A percentile compares a stretch with the other conserved stretches of the same genome.
Conservation (phyloP, 2,797 vertebrate genomes). For the Lepidocolaptes lacrymiger region DNA sequence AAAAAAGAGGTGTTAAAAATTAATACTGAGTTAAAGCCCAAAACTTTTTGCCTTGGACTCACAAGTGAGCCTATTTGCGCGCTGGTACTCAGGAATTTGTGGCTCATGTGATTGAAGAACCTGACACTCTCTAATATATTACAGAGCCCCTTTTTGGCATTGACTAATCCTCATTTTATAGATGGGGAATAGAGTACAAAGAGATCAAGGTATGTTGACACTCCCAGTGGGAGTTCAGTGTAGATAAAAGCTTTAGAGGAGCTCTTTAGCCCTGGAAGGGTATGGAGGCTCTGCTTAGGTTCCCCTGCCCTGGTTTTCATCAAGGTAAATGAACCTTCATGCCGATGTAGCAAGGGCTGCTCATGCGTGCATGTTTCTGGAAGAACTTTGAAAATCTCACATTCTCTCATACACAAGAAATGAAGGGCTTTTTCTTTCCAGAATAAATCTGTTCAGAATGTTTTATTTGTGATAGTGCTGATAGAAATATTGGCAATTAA, state of each 20-base stretch:
- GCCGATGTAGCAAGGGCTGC: not conserved
- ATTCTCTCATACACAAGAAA: not conserved
- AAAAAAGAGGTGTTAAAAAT: not conserved
- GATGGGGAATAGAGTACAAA: slow-evolving; percentile 32
- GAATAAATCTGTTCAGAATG: slow-evolving; percentile 8
- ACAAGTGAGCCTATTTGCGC: not conserved
- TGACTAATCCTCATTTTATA: slow-evolving; percentile 51
- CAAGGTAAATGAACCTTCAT: slow-evolving; percentile 43
- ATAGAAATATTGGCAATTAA: slow-evolving; percentile 11
- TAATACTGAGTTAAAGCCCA: not conserved
- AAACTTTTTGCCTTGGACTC: not conserved
- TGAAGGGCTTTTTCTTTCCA: slow-evolving; percentile 5
- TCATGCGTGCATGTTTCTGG: not conserved
- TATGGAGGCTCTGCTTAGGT: slow-evolving; percentile 3
- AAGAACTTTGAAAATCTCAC: not conserved
- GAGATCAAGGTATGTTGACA: slow-evolving; percentile 52
- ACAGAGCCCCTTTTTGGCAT: slow-evolving; percentile 47
- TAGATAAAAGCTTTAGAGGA: slow-evolving; percentile 60
- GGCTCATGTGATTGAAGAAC: slow-evolving; percentile 30
- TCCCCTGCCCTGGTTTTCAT: slow-evolving; percentile 44
- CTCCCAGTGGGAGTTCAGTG: slow-evolving; percentile 43
- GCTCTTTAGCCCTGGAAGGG: slow-evolving; percentile 13
- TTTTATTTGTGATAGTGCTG: slow-evolving; percentile 30
- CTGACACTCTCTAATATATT: slow-evolving; percentile 23
- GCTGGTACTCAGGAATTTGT: not conserved